Conservation (phyloP, 1,140 invertebrate genomes). For the Campoletis sonorensis region DNA sequence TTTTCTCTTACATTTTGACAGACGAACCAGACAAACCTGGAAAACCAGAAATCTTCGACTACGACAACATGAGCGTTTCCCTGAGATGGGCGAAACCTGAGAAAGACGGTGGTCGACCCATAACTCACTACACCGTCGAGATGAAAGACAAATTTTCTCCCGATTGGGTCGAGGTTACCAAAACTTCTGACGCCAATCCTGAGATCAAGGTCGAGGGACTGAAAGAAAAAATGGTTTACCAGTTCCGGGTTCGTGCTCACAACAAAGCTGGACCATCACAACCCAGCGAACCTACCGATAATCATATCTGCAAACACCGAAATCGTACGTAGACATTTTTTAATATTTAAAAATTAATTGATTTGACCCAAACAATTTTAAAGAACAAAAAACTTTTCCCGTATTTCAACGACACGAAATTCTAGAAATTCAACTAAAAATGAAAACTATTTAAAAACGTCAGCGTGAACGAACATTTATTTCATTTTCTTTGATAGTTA, state of each 20-base stretch:
- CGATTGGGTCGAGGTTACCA: constrained; percentile 92
- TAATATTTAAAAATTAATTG: background rate
- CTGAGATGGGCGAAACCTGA: constrained; percentile 94
- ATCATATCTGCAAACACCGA: constrained; percentile 94
- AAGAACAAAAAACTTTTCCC: too few species aligned
- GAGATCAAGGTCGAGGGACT: constrained; percentile 90
- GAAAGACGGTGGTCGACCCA: constrained; percentile 95
- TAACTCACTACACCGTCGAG: constrained; percentile 96
- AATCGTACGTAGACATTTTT: constrained; percentile 84
- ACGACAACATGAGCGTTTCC: constrained; percentile 93
- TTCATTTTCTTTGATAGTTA: background rate
- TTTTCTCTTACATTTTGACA: constrained; percentile 61
- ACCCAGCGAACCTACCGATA: constrained; percentile 94
- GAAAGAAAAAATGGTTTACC: constrained; percentile 95
- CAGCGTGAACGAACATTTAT: too few species aligned
- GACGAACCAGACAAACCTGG: constrained; percentile 92
- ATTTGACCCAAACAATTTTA: too few species aligned
- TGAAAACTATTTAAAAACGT: too few species aligned
- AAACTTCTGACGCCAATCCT: constrained; percentile 86
- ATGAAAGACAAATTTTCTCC: constrained; percentile 96
- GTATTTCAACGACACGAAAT: too few species aligned
- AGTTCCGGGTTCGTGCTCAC: constrained; percentile 93
- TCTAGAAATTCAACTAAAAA: background rate
- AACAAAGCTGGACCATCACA: constrained; percentile 93
- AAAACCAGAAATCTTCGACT: constrained; percentile 95